Conservation (phyloP, 2,888 invertebrate species). For the Cyclophora punctaria region DNA sequence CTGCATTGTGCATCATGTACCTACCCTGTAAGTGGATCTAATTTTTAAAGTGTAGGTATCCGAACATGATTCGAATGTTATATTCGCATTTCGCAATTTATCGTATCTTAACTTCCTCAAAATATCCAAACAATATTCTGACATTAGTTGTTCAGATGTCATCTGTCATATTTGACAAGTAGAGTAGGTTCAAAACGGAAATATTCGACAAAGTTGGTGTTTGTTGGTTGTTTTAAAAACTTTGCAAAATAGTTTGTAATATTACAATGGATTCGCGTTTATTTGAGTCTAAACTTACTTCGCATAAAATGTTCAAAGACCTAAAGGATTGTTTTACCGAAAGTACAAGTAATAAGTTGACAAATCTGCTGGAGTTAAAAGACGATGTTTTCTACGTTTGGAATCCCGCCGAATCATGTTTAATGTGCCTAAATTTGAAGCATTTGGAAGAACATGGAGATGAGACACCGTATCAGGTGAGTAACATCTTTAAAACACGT, state of each 20-base stretch:
- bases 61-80: too few species aligned
- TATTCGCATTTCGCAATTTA: too few species aligned
- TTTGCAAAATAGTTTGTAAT: constrained; percentile 16
- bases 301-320: constrained; percentile 77
- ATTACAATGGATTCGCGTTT: constrained; percentile 73
- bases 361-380: constrained; percentile 77
- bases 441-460: constrained; percentile 62
- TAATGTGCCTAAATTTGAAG: constrained; percentile 77
- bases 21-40: too few species aligned
- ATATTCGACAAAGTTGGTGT: too few species aligned
- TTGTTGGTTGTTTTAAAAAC: constrained; percentile 28
- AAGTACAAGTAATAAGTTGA: constrained; percentile 69
- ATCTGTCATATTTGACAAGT: too few species aligned
- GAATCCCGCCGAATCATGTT: constrained; percentile 78
- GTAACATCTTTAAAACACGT: neutral
- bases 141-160: too few species aligned
- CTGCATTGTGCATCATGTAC: too few species aligned
- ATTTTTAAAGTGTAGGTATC: too few species aligned
- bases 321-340: constrained; percentile 72
- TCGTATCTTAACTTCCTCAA: too few species aligned
- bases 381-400: constrained; percentile 81
- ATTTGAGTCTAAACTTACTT: constrained; percentile 75
- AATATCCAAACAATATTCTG: too few species aligned
- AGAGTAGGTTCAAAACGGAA: too few species aligned
- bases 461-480: constrained; percentile 77